These are phyloP conservation scores for Dicyrtoma fusca DNA, from an alignment of 2,888 invertebrate species.

Conservation along the genomic window DNA sequence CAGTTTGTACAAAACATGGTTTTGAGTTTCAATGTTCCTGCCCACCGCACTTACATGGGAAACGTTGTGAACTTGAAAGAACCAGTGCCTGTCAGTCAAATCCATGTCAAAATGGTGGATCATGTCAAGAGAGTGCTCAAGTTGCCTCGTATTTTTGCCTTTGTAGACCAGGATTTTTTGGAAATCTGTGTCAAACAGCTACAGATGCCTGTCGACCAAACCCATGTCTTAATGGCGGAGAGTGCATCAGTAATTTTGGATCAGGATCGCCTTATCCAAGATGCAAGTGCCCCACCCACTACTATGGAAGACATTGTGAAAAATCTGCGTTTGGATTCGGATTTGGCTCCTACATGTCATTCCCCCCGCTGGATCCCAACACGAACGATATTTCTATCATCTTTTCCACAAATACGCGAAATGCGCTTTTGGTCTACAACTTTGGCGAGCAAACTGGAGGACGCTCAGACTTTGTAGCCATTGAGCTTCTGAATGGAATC, in stretches of 20 bases:
- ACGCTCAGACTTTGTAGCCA: constrained; percentile 87
- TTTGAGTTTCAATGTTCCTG: constrained; percentile 84
- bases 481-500: constrained; percentile 82
- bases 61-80: constrained; percentile 79
- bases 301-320: constrained; percentile 87
- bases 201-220: constrained; percentile 90
- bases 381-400: constrained; percentile 90
- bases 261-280: constrained; percentile 80
- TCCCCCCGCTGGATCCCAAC: constrained; percentile 80
- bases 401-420: constrained; percentile 85
- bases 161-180: constrained; percentile 88
- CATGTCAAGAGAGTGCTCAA: constrained; percentile 85
- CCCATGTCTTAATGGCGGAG: constrained; percentile 80
- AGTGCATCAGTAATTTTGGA: constrained; percentile 70
- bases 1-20: constrained; percentile 77
- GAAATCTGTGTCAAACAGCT: constrained; percentile 82
- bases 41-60: constrained; percentile 76
- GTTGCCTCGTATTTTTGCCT: constrained; percentile 88
- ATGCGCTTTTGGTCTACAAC: constrained; percentile 87
- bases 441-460: constrained; percentile 86
- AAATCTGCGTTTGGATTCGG: constrained; percentile 86
- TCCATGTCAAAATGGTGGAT: constrained; percentile 89
- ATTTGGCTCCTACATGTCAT: constrained; percentile 86
- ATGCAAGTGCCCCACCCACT: constrained; percentile 81
- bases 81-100: constrained; percentile 82